Base-by-base conservation (phyloP, 2,113 vertebrate species). In the Prietella phreatophila region DNA sequence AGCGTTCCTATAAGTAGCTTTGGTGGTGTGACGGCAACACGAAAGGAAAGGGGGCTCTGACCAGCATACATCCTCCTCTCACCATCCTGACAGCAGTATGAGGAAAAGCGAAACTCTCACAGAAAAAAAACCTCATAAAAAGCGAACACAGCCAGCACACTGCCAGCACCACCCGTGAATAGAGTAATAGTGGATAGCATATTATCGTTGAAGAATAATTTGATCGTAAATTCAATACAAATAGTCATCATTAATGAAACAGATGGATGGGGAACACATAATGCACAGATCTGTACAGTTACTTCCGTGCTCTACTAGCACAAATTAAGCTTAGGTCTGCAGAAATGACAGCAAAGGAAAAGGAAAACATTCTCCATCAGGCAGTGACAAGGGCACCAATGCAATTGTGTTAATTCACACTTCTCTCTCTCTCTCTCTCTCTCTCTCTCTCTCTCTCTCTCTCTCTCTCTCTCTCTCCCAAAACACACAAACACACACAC, bases 1-100 rank as follows among this genome's bases (percentile, higher is more conserved):
- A 93, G 93, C 94, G 92, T 93, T 91, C 82, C 88, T 90, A 86
- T 92, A 93, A 95, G 94, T 90, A 94, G 94, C 93, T 95, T 95
- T 94, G 88, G 90, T 90, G 81, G 86, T 88, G 91, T 92, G 91
- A 81, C 82, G 86, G n/a, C 89, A 89, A 79, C 63, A 27, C 61
- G 86, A 86, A 55, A 39, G 15, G 50, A 84, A 88, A 88, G 83
- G 53, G 6, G 42, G 11, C 89, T 92, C 88, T 90, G 86, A 88
- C 89, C 92, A 90, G 47, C 88, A 87, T 90, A 92, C 86, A 88
- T 61, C 86, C 84, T 91, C 58, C 60, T 47, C 81, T 84, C 91
- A 88, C 89, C 61, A 63, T 25, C 78, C 47, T 88, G 84, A 92
- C 76, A 56, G 76, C 76, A 30, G 81, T 79, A 58, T 76, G 33